Base-by-base conservation (phyloP, 37 sponge, comb jelly and placozoan genomes). In the Axinella damicornis region DNA sequence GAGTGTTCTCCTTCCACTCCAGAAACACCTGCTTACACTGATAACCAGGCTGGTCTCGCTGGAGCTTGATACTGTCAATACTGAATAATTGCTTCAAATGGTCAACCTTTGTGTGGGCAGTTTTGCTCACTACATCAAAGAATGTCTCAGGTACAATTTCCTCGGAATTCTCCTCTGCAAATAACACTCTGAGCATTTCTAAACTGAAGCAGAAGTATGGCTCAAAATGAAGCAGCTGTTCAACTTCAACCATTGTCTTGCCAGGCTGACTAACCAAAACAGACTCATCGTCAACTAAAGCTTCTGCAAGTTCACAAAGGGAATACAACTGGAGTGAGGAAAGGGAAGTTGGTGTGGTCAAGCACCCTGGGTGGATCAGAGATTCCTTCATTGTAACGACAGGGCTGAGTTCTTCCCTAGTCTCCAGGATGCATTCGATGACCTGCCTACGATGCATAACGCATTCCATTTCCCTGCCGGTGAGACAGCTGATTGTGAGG, bases 391-490 rank as follows among this genome's bases (percentile, higher is more conserved):
- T 53, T 61, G 19, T 28, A 21, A 82, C 52, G 0, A 30, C 34
- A 27, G 59, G 52, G 17, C 33, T 12, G 58, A 71, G 56, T 33
- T 35, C 38, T 18, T n/a, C 4, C 56, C 33, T 82, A 14, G 57
- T 58, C 24, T 71, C 73, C 14, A 82, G 30, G 63, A 82, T 82
- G 1, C 33, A 28, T 35, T 39, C 24, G 21, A 82, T 69, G 73
- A 82, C 36, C 22, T 32, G 39, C 0, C 73, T 54, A 17, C 83
- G 32, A 14, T 57, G 73, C 13, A 11, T 5, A 27, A 82, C 57
- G 30, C 83, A 82, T 6, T 82, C 46, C n/a, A 82, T 30, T n/a
- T 82, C 83, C 13, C 19, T 25, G 13, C 83, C 83, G 2, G n/a
- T 25, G 34, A 6, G 31, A 32, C 69, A 67, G 34, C 69, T 31